These are phyloP conservation scores for Melieria omissa DNA, from an alignment of 2,888 invertebrate species.

Conservation along the genomic window DNA sequence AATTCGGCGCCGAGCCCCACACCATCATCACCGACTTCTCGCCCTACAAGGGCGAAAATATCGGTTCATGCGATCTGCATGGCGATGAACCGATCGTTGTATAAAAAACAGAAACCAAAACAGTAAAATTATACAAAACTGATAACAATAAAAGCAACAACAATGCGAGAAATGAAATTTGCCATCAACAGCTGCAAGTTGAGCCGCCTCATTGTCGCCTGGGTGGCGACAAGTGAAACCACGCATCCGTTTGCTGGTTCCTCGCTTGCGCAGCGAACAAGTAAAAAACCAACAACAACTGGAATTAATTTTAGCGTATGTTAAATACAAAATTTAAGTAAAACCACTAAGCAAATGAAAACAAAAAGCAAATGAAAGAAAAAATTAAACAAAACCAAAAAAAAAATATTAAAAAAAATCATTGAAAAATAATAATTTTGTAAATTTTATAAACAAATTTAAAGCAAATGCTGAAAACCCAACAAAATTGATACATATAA, in stretches of 20 bases:
- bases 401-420: slow-evolving; percentile 39
- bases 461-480: slow-evolving; percentile 13
- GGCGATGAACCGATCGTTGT: slow-evolving; percentile 66
- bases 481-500: slow-evolving; percentile 15
- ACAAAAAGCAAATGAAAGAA: slow-evolving; percentile 12
- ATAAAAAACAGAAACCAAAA: slow-evolving; percentile 40
- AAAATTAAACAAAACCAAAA: slow-evolving; percentile 6
- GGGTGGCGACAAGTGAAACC: too few relatives aligned
- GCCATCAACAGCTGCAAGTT: too few relatives aligned
- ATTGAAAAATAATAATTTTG: slow-evolving; percentile 54
- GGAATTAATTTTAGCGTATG: slow-evolving; percentile 23
- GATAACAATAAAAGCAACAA: slow-evolving; percentile 34
- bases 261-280: slow-evolving; percentile 32
- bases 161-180: slow-evolving; percentile 9
- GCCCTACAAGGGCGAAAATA: slow-evolving; percentile 70
- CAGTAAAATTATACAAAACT: slow-evolving; percentile 32
- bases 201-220: too few relatives aligned
- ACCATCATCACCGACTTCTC: slow-evolving; percentile 70
- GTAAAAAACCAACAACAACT: slow-evolving; percentile 28
- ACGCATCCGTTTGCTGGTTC: too few relatives aligned
- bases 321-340: slow-evolving; percentile 21
- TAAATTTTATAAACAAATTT: slow-evolving; percentile 59
- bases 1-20: slow-evolving; percentile 66
- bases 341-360: slow-evolving; percentile 7
- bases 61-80: slow-evolving; percentile 70